Base-by-base conservation (phyloP, 2,797 vertebrate genomes). In the Danio jaintianensis region DNA sequence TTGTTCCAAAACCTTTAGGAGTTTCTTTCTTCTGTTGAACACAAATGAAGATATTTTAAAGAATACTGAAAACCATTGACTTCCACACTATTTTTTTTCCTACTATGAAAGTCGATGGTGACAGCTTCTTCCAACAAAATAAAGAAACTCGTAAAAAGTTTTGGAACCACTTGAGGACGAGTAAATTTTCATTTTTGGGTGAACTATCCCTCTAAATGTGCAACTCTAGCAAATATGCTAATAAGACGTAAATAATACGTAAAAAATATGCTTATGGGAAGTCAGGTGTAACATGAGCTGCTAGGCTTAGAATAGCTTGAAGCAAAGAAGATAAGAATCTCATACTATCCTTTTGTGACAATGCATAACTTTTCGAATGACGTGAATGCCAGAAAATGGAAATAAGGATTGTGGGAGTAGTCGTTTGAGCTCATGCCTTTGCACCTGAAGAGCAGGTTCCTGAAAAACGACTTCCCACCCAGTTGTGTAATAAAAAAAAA, bases 371-470 rank as follows among this genome's bases (percentile, higher is more conserved):
- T 66, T 38, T 12, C 61, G 73, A 73, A 73, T 48, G 22, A 40
- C 40, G 42, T 56, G 8, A 69, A 52, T 29, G 43, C 11, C 40
- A 45, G n/a, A 42, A 58, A 0, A 22, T 9, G 13, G 5, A 12
- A 36, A 18, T 36, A 62, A 62, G 5, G 18, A 12, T 40, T 4
- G 53, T 18, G 68, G 68, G 50, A 53, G 68, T 20, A 53, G 13
- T 53, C 7, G 1, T 59, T 42, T 55, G 18, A 61, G 43, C 42
- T 59, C 22, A 47, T 38, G 22, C 20, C 0, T 52, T 0, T 3
- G 6, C 18, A 64, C 59, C 61, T 66, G 47, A 40, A 42, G 20
- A 66, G 47, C 74, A 64, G 47, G 68, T 73, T 73, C 59, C 78
- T 56, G 20, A 55, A 50, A 79, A 53, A 52, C 20, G 5, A 53